Evolutionary conservation across 2,888 invertebrate genomes (phyloP), one percentile per base, ranked within the genome.

Genomic region (Flabesymbios commensalis): DNA sequence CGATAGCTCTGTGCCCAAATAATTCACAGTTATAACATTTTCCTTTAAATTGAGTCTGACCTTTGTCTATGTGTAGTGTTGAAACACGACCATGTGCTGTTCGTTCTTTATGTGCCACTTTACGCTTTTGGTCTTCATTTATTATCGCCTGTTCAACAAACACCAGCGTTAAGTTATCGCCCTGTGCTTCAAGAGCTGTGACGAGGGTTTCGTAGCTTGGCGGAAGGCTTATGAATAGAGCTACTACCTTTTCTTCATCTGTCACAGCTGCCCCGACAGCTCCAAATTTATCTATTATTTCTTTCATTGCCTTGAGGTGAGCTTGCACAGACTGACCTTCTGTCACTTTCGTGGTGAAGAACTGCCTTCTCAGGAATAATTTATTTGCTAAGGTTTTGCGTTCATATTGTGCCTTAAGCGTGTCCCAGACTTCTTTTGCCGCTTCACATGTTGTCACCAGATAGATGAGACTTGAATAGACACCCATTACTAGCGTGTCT

Each of bases 111-210:
- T n/a, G n/a, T n/a, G n/a, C n/a, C n/a, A n/a, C n/a, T n/a, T n/a
- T n/a, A n/a, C 39, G 10, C 24, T 53, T 53, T 22, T 53, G 53
- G 7, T 53, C 36, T 24, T 53, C 53, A 24, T 53, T 36, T 5
- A 53, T 19, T 5, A 53, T n/a, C 10, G 53, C 53, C 39, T 53
- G 53, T 53, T 53, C 36, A 10, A 39, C 53, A 39, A 53, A 53
- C 19, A 19, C 39, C n/a, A 53, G 26, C 24, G 10, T 7, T 5
- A 53, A 17, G 53, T 53, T 24, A 41, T 53, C 53, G 5, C 5
- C 5, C 33, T 39, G 33, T 7, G 53, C 17, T 53, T 53, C 39
- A 7, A 53, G 39, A 10, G 53, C 53, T 19, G 53, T 53, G 17
- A 53, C 53, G 5, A 53, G 24, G 5, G 53, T 53, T 5, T 10